Percentiles rank a stretch among this genome's conserved stretches.
These are phyloP conservation scores for Atlantisia rogersi DNA, from an alignment of 2,113 vertebrate genomes.

Conservation along the genomic window DNA sequence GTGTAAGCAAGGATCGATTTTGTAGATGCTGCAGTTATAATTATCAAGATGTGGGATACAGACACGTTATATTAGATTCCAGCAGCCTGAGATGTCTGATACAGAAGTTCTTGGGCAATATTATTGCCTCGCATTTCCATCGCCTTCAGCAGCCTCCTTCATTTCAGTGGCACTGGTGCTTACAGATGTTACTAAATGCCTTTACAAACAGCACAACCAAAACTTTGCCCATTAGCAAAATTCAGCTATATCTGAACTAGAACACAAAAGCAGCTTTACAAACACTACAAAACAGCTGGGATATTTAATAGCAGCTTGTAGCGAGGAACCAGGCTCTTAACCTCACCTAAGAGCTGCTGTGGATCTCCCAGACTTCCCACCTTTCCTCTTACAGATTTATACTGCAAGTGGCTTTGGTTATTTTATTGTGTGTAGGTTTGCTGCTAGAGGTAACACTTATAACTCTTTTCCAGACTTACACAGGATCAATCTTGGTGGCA, in stretches of 20 bases:
- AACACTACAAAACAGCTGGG: background rate
- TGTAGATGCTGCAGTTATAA: background rate
- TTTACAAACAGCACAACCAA: background rate
- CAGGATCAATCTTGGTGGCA: conserved; percentile 94
- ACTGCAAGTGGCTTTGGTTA: background rate
- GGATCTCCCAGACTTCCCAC: background rate
- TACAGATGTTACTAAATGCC: background rate
- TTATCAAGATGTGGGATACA: background rate
- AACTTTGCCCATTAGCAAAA: background rate
- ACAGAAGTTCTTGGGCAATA: background rate
- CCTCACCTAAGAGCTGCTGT: background rate
- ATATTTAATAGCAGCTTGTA: background rate
- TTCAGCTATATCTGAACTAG: background rate
- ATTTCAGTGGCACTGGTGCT: background rate
- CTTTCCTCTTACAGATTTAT: background rate
- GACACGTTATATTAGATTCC: background rate
- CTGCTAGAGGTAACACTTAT: background rate
- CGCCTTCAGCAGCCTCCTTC: background rate
- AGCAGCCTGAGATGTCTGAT: background rate
- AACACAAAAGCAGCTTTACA: background rate
- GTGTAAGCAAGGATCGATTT: background rate
- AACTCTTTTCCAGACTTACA: conserved; percentile 86
- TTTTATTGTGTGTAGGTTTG: background rate
- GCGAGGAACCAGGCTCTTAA: background rate
- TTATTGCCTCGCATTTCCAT: background rate